phyloP scores from a whole-genome alignment of 2,113 vertebrate genomes.

The Cyanoliseus patagonus region DNA sequence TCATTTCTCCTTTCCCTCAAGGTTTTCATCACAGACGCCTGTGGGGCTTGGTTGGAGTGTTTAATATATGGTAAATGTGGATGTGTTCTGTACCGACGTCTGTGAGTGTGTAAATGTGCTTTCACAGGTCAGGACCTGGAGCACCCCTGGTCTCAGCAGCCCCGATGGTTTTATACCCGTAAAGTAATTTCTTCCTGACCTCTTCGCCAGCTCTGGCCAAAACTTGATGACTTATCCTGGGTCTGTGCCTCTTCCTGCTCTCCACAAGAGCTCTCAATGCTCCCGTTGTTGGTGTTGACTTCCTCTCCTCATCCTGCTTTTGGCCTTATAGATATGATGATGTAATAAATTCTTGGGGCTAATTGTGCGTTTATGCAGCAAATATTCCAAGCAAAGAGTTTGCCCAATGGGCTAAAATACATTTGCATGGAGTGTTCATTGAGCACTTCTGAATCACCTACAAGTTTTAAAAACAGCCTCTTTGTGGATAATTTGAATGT shows the following conservation, averaged over 20 bases:
- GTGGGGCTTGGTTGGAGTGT: not conserved
- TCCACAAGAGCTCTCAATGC: not conserved
- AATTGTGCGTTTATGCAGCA: not conserved
- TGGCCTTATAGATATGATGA: not conserved
- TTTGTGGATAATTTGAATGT: conserved; percentile 49
- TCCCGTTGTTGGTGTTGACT: not conserved
- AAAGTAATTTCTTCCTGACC: not conserved
- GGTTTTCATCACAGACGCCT: accelerated
- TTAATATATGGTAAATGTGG: accelerated
- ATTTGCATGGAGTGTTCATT: conserved; percentile 53
- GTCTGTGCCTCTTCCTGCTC: not conserved
- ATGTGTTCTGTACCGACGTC: accelerated
- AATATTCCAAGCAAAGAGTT: not conserved
- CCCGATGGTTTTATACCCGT: not conserved
- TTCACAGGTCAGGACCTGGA: accelerated
- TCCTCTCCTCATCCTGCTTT: not conserved
- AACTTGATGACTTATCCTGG: not conserved
- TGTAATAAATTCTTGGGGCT: conserved; percentile 22
- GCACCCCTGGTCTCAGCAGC: not conserved
- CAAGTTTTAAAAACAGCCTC: conserved; percentile 31
- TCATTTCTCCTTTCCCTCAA: not conserved
- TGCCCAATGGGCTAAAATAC: conserved; percentile 48
- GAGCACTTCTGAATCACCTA: conserved; percentile 48
- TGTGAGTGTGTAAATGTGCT: not conserved
- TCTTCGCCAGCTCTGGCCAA: not conserved